These are phyloP conservation scores for Nemapogon koenigi DNA, from an alignment of 2,888 invertebrate species.

Conservation along the genomic window DNA sequence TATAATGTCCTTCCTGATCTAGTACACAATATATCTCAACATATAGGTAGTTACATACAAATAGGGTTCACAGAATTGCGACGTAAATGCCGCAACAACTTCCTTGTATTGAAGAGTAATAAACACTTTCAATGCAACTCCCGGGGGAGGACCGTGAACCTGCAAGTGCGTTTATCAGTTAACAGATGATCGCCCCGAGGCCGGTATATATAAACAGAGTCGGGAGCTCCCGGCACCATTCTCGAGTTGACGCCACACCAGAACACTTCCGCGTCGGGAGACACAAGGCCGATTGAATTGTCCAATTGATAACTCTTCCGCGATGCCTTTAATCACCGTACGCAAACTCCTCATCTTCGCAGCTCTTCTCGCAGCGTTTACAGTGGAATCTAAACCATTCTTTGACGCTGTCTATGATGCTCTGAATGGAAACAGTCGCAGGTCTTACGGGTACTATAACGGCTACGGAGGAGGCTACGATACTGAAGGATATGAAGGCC, in stretches of 20 bases:
- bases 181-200: slow-evolving; percentile 58
- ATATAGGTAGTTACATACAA: no score
- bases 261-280: slow-evolving; percentile 37
- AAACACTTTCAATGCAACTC: slow-evolving; percentile 36
- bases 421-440: slow-evolving; percentile 40
- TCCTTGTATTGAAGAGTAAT: slow-evolving; percentile 24
- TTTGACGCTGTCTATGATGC: slow-evolving; percentile 56
- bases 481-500: slow-evolving; percentile 24
- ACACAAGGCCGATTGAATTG: slow-evolving; percentile 48
- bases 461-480: slow-evolving; percentile 29
- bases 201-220: slow-evolving; percentile 53
- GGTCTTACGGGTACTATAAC: slow-evolving; percentile 44
- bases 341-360: slow-evolving; percentile 24
- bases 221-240: slow-evolving; percentile 54
- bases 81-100: no score
- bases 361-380: slow-evolving; percentile 25
- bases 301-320: slow-evolving; percentile 51
- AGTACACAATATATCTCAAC: no score
- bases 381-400: slow-evolving; percentile 36
- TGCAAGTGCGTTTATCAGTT: slow-evolving; percentile 36
- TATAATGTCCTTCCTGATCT: no score
- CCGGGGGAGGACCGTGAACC: slow-evolving; percentile 59
- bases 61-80: no score
- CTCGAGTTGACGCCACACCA: slow-evolving; percentile 39
- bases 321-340: slow-evolving; percentile 38